These are phyloP conservation scores for Todiramphus chloris DNA, from an alignment of 2,113 vertebrate species.

Conservation along the genomic window DNA sequence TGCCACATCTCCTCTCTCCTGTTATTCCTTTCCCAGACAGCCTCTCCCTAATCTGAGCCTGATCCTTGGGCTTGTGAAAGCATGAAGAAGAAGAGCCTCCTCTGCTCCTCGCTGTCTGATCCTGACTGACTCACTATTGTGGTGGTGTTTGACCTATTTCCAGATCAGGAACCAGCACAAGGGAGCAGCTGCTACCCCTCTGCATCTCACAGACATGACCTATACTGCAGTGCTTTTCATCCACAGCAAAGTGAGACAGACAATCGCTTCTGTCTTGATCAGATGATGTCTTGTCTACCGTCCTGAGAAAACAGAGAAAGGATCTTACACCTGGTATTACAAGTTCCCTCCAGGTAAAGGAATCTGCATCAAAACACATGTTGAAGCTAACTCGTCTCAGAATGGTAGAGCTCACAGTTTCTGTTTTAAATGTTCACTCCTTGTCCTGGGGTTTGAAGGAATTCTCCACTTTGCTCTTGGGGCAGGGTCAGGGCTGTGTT, in stretches of 20 bases:
- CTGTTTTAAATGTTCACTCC: not conserved
- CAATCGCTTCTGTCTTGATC: not conserved
- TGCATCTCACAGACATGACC: not conserved
- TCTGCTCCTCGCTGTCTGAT: not conserved
- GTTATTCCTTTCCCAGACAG: not conserved
- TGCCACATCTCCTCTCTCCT: not conserved
- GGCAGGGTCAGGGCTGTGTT: not conserved
- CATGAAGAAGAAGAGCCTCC: not conserved
- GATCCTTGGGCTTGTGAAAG: not conserved
- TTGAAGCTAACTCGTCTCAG: not conserved
- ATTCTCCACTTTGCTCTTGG: not conserved
- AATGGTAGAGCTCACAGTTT: not conserved
- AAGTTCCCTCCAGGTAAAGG: not conserved
- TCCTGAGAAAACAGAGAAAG: rapidly evolving
- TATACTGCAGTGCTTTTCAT: not conserved
- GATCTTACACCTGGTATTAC: not conserved
- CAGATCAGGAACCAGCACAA: not conserved
- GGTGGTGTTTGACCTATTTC: not conserved
- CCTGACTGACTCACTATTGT: rapidly evolving
- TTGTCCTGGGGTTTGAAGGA: not conserved
- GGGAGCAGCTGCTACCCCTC: not conserved
- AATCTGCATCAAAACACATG: not conserved
- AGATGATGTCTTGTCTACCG: not conserved
- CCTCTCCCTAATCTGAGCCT: not conserved
- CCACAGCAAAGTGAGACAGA: not conserved